Evolutionary conservation across 2,888 invertebrate species (phyloP).

Genomic region (Polymixis flavicincta): DNA sequence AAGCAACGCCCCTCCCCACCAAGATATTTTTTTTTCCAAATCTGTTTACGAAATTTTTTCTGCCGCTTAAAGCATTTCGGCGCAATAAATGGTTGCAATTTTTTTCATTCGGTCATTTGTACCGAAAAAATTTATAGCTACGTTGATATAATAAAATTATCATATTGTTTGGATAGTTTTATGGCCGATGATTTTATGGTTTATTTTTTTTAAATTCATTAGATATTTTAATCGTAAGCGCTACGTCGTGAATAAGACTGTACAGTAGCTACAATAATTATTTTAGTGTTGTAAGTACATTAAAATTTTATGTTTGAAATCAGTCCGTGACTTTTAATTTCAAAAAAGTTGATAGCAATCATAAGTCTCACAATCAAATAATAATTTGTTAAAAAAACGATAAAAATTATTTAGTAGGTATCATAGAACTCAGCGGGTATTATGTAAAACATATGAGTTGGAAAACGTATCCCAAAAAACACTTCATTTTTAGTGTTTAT

Average conservation of each 20-base stretch:
- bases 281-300: constrained; percentile 17
- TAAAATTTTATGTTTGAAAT: constrained; percentile 24
- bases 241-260: constrained; percentile 16
- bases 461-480: background rate
- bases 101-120: constrained; percentile 62
- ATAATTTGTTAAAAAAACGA: constrained; percentile 12
- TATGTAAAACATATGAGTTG: background rate
- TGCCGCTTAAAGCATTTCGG: constrained; percentile 72
- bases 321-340: constrained; percentile 31
- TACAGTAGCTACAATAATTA: constrained; percentile 25
- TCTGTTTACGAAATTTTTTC: constrained; percentile 78
- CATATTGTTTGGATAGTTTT: constrained; percentile 63
- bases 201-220: constrained; percentile 44
- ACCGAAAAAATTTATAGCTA: constrained; percentile 56
- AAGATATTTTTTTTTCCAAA: constrained; percentile 71
- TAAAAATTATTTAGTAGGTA: background rate
- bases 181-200: constrained; percentile 48
- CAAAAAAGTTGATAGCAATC: constrained; percentile 6
- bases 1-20: constrained; percentile 74
- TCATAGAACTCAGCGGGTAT: background rate
- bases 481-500: background rate
- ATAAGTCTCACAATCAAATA: background rate
- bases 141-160: constrained; percentile 60
- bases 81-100: constrained; percentile 67
- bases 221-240: constrained; percentile 31